Evolutionary conservation across 2,113 vertebrate genomes (phyloP).

Genomic region (Ammospiza nelsoni): DNA sequence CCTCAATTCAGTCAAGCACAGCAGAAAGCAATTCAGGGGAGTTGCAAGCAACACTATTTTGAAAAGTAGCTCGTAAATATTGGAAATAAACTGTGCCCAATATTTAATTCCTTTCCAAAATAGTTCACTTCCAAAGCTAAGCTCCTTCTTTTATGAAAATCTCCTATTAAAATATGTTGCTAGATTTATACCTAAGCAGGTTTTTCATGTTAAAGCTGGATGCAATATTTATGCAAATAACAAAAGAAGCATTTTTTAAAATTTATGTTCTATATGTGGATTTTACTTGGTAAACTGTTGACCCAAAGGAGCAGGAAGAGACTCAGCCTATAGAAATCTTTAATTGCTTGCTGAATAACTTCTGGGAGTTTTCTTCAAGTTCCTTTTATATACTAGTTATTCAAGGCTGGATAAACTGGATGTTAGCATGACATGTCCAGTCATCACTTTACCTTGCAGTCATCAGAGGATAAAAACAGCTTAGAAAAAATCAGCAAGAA

Average conservation of each 20-base stretch:
- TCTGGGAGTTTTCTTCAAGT: not conserved
- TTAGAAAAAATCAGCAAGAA: not conserved
- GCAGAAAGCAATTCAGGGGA: not conserved
- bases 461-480: not conserved
- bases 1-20: not conserved
- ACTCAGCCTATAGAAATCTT: not conserved
- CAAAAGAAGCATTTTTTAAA: rapidly evolving
- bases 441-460: not conserved
- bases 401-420: not conserved
- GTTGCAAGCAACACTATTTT: not conserved
- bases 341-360: not conserved
- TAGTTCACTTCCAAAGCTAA: not conserved
- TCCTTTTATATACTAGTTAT: not conserved
- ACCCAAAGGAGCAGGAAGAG: not conserved
- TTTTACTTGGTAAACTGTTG: not conserved
- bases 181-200: not conserved
- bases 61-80: not conserved
- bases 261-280: not conserved
- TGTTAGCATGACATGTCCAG: not conserved
- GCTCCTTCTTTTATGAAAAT: not conserved
- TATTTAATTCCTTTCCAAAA: not conserved
- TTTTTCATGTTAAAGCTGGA: not conserved
- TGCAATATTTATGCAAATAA: not conserved
- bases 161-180: not conserved
- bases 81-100: not conserved